phyloP scores from a whole-genome alignment of 2,888 invertebrate species.

The Epinotia ramella region DNA sequence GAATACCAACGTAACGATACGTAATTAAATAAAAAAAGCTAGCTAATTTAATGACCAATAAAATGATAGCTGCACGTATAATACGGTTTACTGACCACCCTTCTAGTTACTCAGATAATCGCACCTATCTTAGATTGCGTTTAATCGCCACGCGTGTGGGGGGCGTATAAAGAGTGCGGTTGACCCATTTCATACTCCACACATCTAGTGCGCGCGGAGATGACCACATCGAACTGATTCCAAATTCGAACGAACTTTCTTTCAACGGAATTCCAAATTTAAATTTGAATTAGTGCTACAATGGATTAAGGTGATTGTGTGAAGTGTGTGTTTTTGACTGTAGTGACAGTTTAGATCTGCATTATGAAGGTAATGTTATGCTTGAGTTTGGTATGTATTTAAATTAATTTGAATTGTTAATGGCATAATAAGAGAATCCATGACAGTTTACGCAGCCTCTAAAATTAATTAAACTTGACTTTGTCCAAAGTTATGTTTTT shows the following conservation, averaged over 20 bases:
- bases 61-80: not conserved
- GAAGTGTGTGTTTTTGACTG: conserved; percentile 47
- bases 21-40: conserved; percentile 6
- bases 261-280: conserved; percentile 10
- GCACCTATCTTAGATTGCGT: conserved; percentile 22
- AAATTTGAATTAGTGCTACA: conserved; percentile 43
- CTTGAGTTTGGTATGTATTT: conserved; percentile 6
- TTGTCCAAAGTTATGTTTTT: too few species aligned
- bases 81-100: conserved; percentile 37
- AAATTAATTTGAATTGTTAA: not conserved
- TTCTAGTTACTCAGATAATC: conserved; percentile 36
- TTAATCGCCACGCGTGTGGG: conserved; percentile 58
- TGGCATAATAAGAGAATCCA: too few species aligned
- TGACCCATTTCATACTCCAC: conserved; percentile 79
- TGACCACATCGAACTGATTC: conserved; percentile 25
- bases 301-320: conserved; percentile 47
- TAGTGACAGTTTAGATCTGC: conserved; percentile 42
- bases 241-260: not conserved
- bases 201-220: conserved; percentile 56
- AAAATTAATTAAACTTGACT: too few species aligned
- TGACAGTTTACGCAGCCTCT: too few species aligned
- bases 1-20: not conserved
- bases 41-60: conserved; percentile 9
- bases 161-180: conserved; percentile 68
- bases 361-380: conserved; percentile 41